Base-by-base conservation (phyloP, 2,113 vertebrate species). In the Petromus typicus region DNA sequence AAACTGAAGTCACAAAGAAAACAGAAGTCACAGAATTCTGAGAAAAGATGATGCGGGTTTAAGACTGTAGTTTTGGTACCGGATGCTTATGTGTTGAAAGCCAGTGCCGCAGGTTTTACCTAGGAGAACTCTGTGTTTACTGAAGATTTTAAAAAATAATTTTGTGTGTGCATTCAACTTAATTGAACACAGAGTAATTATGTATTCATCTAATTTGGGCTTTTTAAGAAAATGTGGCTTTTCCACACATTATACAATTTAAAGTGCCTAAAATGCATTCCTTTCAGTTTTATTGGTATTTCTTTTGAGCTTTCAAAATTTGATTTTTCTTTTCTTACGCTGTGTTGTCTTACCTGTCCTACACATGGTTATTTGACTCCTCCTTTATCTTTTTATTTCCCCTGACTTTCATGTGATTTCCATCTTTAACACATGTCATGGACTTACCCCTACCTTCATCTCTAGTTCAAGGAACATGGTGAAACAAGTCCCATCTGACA, bases 401-500 rank as follows among this genome's bases (percentile, higher is more conserved):
- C 66, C 86, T 95, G 93, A 97, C 96, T 98, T 96, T 97, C 32
- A 91, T 95, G 80, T 98, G 96, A 86, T 89, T 95, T 96, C 92
- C 97, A 71, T 96, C 88, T 98, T 92, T 98, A 98, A 98, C 97
- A 96, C 95, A 96, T 98, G 97, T 96, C 96, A 59, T 91, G 97
- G 96, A 97, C 90, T 97, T 91, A 81, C 32, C 90, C 93, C 43
- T 84, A 69, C 92, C 93, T 96, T 92, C 96, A 91, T 98, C 97
- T 98, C 98, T 98, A 98, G 97, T 98, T 98, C 97, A 98, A 98
- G 98, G 96, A 98, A 97, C 96, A 96, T 97, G 97, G 89, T 98
- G 98, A 97, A 98, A 98, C 96, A 98, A 98, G 97, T 98, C 81
- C 95, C 98, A 98, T 95, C 98, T 98, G 98, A 97, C 98, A 98